Evolutionary conservation across 1,140 invertebrate species (phyloP), one percentile per base, ranked within the genome.

Genomic region (Drosophila santomea): DNA sequence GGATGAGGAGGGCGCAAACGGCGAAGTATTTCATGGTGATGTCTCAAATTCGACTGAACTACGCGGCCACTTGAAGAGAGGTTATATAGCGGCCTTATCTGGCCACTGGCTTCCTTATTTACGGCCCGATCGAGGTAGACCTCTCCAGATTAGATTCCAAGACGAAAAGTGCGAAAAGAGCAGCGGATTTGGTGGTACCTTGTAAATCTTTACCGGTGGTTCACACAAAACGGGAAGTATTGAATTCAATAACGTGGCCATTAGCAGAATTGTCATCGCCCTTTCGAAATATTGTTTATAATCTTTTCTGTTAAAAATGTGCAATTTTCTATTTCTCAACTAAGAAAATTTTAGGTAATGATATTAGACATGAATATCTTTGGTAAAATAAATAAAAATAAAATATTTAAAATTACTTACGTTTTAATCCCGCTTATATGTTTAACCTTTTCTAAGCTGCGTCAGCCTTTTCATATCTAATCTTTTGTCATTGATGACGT

Each of bases 21-120:
- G 84, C 56, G n/a, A 79, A 48, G 52, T 68, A 61, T 67, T 83
- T 88, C 83, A 86, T 86, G 48, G 48, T 77, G 57, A 15, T 44
- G 36, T 62, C 28, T 59, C 7, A 32, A 32, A 73, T 35, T 73
- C 41, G 71, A 73, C 66, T 68, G 35, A 71, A 14, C 35, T 32
- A 20, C n/a, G 15, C 20, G 41, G 3, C 28, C 63, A 76, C 56
- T 77, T 60, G 28, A 56, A 7, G 8, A 2, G 50, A 32, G 75
- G 25, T 76, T 62, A 62, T 86, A 82, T 82, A 82, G 57, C 12
- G 11, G n/a, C 17, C 38, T 61, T 41, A 51, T 58, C 56, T 25
- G 32, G 28, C 12, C 23, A 12, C 20, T 12, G 64, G 10, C 28
- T 41, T 20, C 36, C 41, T 48, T 45, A 71, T 71, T 71, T 71